Conservation (phyloP, 2,797 vertebrate species). For the Cyclopterus lumpus region DNA sequence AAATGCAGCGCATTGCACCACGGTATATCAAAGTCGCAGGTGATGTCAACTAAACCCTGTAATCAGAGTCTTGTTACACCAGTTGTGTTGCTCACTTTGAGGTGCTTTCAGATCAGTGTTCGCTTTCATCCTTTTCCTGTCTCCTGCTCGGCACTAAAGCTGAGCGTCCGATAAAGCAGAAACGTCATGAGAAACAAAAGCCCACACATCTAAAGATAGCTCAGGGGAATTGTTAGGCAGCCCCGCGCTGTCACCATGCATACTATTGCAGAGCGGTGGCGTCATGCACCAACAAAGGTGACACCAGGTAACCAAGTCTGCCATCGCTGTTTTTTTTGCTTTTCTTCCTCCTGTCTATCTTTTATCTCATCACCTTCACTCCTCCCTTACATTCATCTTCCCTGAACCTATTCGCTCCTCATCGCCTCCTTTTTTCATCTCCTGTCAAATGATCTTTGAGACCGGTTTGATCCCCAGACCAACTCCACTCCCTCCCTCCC, state of each 20-base stretch:
- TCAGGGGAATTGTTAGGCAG: slow-evolving; percentile 25
- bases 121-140: background rate
- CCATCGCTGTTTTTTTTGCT: slow-evolving; percentile 15
- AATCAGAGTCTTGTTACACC: slow-evolving; percentile 5
- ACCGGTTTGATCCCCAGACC: slow-evolving; percentile 74
- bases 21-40: slow-evolving; percentile 5
- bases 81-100: background rate
- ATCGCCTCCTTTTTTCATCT: slow-evolving; percentile 76
- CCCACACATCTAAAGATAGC: slow-evolving; percentile 38
- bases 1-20: background rate
- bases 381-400: slow-evolving; percentile 63
- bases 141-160: slow-evolving; percentile 8
- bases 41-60: background rate
- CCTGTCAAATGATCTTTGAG: slow-evolving; percentile 77
- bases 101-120: background rate
- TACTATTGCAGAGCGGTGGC: slow-evolving; percentile 72
- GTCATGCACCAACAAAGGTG: slow-evolving; percentile 70
- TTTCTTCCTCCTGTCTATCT: slow-evolving; percentile 44
- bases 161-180: slow-evolving; percentile 24
- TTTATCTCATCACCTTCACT: slow-evolving; percentile 67
- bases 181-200: slow-evolving; percentile 21
- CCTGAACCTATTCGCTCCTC: slow-evolving; percentile 58
- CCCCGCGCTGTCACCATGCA: slow-evolving; percentile 42
- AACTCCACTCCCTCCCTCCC: slow-evolving; percentile 45
- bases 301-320: slow-evolving; percentile 67